phyloP scores from a whole-genome alignment of 2,113 vertebrate species.

The Lophochroa leadbeateri region DNA sequence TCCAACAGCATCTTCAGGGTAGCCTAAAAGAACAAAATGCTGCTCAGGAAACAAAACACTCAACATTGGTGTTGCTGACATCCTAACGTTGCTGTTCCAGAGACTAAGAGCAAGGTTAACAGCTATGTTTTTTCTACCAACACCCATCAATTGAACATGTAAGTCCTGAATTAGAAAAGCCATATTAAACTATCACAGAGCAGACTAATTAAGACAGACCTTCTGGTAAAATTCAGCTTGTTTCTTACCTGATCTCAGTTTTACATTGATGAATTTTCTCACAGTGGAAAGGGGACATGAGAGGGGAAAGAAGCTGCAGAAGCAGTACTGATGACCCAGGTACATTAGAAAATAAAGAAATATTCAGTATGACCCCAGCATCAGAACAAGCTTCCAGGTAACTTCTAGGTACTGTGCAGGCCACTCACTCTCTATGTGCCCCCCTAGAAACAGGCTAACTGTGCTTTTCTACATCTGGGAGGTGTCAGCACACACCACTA shows the following conservation, averaged over 20 bases:
- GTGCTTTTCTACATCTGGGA: neutral
- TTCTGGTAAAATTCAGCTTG: neutral
- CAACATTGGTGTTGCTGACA: neutral
- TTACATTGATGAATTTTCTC: neutral
- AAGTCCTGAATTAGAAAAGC: neutral
- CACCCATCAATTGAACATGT: neutral
- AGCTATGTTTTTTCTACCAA: neutral
- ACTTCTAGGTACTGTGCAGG: neutral
- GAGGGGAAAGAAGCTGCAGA: neutral
- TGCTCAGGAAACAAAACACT: constrained; percentile 4
- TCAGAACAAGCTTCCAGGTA: neutral
- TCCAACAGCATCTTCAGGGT: constrained; percentile 91
- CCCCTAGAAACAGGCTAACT: neutral
- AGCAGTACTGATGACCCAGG: neutral
- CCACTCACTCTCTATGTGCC: accelerated
- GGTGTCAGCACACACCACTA: neutral
- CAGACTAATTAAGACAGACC: neutral
- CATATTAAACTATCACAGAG: neutral
- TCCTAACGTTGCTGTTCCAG: neutral
- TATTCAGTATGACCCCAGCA: neutral
- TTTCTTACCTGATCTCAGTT: neutral
- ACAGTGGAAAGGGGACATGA: neutral
- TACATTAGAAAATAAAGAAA: neutral
- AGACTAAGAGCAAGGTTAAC: neutral
- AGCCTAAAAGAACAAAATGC: constrained; percentile 75